Evolutionary conservation across 2,113 vertebrate genomes (phyloP).

Genomic region (Rostratula benghalensis): DNA sequence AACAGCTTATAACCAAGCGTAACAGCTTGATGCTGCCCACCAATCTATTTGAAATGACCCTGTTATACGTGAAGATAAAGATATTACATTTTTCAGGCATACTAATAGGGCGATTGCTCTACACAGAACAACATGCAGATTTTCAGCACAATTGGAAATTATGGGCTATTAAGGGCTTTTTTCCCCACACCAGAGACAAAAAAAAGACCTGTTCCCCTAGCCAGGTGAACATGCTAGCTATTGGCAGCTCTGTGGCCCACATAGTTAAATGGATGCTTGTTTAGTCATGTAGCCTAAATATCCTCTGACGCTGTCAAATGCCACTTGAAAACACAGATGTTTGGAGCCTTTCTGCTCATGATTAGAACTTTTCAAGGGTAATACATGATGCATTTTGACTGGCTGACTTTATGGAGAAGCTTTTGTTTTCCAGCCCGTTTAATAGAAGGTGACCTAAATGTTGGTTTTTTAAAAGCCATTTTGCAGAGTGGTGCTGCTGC

Average conservation of each 20-base stretch:
- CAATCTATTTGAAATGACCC: background rate
- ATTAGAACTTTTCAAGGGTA: constrained; percentile 5
- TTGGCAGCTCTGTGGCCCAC: background rate
- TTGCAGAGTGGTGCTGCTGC: background rate
- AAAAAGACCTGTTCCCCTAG: background rate
- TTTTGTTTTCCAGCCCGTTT: background rate
- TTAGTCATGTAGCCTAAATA: background rate
- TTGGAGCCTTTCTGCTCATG: background rate
- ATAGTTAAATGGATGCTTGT: background rate
- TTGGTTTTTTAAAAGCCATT: background rate
- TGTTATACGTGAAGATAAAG: background rate
- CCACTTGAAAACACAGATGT: rapidly evolving
- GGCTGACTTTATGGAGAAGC: background rate
- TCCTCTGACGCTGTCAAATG: rapidly evolving
- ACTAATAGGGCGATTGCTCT: background rate
- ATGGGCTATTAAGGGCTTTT: background rate
- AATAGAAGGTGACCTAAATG: background rate
- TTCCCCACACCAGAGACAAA: rapidly evolving
- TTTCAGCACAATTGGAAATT: background rate
- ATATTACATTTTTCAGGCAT: background rate
- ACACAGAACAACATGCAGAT: background rate
- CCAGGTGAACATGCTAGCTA: background rate
- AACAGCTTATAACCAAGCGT: background rate
- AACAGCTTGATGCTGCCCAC: background rate
- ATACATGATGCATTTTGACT: background rate